phyloP scores from a whole-genome alignment of 2,113 vertebrate species.

The Proterorhinus semilunaris region DNA sequence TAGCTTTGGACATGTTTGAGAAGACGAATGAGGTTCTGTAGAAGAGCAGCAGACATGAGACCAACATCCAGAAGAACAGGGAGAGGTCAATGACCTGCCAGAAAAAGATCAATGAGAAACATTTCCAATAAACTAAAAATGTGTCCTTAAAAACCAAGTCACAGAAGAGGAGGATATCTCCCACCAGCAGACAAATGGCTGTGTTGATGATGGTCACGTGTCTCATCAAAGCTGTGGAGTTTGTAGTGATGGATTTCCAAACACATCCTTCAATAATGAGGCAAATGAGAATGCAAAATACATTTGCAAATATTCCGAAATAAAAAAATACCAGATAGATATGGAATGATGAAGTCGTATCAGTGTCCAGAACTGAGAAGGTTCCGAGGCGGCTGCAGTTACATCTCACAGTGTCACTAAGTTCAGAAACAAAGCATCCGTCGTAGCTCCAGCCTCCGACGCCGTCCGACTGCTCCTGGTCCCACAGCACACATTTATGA shows the following conservation, averaged over 20 bases:
- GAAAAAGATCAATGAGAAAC: slow-evolving; percentile 74
- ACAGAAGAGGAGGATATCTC: slow-evolving; percentile 41
- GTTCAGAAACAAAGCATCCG: slow-evolving; percentile 33
- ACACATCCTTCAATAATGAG: slow-evolving; percentile 77
- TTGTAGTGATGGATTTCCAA: slow-evolving; percentile 78
- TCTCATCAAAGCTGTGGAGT: slow-evolving; percentile 77
- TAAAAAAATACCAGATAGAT: slow-evolving; percentile 54
- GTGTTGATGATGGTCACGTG: slow-evolving; percentile 77
- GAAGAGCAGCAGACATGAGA: slow-evolving; percentile 79
- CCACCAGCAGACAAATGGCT: slow-evolving; percentile 56
- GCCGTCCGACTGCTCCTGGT: slow-evolving; percentile 60
- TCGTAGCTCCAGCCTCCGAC: slow-evolving; percentile 68
- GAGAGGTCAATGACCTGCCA: slow-evolving; percentile 77
- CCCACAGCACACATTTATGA: slow-evolving; percentile 80
- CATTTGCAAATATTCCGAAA: slow-evolving; percentile 79
- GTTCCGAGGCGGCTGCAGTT: slow-evolving; percentile 84
- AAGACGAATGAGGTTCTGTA: slow-evolving; percentile 79
- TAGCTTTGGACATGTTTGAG: slow-evolving; percentile 23
- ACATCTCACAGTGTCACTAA: slow-evolving; percentile 60
- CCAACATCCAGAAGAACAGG: slow-evolving; percentile 88
- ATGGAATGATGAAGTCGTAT: neutral
- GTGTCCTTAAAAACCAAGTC: slow-evolving; percentile 47
- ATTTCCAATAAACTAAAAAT: slow-evolving; percentile 34
- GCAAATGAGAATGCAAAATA: slow-evolving; percentile 79
- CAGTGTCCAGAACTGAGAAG: slow-evolving; percentile 79